Base-by-base conservation (phyloP, 2,113 vertebrate genomes). In the Arothron firmamentum region DNA sequence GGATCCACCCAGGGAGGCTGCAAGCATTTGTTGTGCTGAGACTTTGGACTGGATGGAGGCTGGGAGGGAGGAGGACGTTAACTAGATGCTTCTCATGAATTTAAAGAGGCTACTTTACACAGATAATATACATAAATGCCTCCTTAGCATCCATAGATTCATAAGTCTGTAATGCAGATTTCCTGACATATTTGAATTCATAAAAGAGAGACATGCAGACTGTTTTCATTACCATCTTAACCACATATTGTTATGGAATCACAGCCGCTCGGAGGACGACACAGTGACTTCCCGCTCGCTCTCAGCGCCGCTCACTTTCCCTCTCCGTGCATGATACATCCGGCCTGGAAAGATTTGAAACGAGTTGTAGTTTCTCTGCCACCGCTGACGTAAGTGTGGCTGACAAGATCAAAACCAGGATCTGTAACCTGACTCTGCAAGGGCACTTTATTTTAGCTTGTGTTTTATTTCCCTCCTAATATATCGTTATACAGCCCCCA, bases 81-180 rank as follows among this genome's bases (percentile, higher is more conserved):
- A 87, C 74, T 45, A 59, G 81, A 81, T 84, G 84, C 87, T 87
- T 85, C 74, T 85, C 82, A 87, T 88, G 88, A 88, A 90, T 90
- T 89, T 90, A 86, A 84, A 90, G 78, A 81, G 84, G 80, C 83
- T 88, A 80, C 79, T 88, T 90, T 88, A 80, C 80, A 77, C 77
- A 74, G 81, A 83, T 83, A 85, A 87, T 82, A 84, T 87, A 85
- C 84, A 85, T 87, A 87, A 89, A 83, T 75, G 83, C 78, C 75
- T 86, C 64, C 81, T 87, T 86, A 85, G 75, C 74, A 46, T 59
- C 71, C 53, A 47, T 71, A 75, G 61, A 73, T 74, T 87, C 80
- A 67, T 46, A 59, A 38, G 52, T 65, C 48, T 48, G 70, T 77
- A 74, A 73, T 77, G 78, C 64, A 69, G 65, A 73, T 74, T 75